Base-by-base conservation (phyloP, 2,113 vertebrate genomes). In the Pagrus major region DNA sequence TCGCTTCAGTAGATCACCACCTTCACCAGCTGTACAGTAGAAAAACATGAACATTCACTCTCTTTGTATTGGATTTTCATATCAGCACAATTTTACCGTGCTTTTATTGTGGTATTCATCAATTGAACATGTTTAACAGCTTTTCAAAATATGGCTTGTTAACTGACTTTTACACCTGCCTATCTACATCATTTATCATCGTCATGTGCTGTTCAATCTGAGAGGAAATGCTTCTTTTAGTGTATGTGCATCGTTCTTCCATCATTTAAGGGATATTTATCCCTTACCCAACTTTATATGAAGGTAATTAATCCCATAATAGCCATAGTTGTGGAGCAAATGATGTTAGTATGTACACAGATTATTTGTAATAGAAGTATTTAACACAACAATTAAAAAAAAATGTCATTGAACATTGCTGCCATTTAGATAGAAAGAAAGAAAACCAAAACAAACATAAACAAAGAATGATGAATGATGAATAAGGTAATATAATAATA, bases 11-110 rank as follows among this genome's bases (percentile, higher is more conserved):
- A 68, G 29, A 73, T 69, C 14, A 29, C 16, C 79, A 68, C 20
- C 29, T 35, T 83, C 84, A 87, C 91, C 88, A 89, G 90, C 91
- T 72, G n/a, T 29, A 69, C n/a, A n/a, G 4, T 52, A 41, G 27
- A 27, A 59, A 27, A 76, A 51, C 18, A 60, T 69, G 23, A 79
- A 51, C 18, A 61, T 69, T 59, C 25, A 42, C 29, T 60, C 7
- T 56, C 31, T 81, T 77, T 68, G 33, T 65, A 20, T 35, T 33
- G 14, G 65, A 68, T 64, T 71, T 74, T 86, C 51, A 49, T 67
- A 46, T 21, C 2, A 8, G 14, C 15, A 55, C 42, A 63, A 11
- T 33, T 33, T 46, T 16, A 49, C 8, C 47, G 33, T 67, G 23
- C 20, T 67, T 54, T 35, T 49, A 8, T 7, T 6, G 37, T 60